Evolutionary conservation across 2,113 vertebrate genomes (phyloP).

Genomic region (Micronisus gabar): DNA sequence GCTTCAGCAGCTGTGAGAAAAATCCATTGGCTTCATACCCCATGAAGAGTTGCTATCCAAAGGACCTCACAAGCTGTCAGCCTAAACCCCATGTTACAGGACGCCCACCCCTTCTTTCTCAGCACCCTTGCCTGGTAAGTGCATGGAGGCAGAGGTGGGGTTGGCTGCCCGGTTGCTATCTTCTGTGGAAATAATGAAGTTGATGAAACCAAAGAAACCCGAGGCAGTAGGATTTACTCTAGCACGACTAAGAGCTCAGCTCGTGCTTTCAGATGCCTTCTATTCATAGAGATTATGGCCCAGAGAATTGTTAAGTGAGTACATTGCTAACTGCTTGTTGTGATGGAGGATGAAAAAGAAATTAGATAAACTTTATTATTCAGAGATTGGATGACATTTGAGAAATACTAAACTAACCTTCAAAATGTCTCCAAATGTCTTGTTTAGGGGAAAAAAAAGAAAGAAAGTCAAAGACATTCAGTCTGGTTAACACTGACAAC

Average conservation of each 20-base stretch:
- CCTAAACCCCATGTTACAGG: background rate
- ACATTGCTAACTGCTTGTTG: background rate
- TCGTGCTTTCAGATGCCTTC: background rate
- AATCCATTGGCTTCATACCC: background rate
- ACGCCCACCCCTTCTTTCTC: background rate
- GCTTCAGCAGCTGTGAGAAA: background rate
- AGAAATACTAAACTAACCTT: slow-evolving; percentile 36
- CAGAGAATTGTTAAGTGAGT: background rate
- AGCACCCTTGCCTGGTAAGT: background rate
- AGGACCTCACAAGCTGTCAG: background rate
- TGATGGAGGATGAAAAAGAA: background rate
- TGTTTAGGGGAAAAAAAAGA: background rate
- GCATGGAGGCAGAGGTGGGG: background rate
- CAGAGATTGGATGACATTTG: background rate
- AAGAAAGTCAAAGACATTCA: background rate
- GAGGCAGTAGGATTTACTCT: background rate
- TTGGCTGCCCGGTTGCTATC: background rate
- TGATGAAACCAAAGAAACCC: background rate
- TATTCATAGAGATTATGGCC: background rate
- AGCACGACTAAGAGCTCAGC: background rate
- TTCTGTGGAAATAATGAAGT: background rate
- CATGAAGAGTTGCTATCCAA: background rate
- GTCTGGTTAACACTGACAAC: background rate
- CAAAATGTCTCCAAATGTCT: slow-evolving; percentile 11
- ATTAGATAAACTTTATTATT: background rate